These are phyloP conservation scores for Acrocephalus kingi DNA, from an alignment of 2,113 vertebrate genomes.

Conservation along the genomic window DNA sequence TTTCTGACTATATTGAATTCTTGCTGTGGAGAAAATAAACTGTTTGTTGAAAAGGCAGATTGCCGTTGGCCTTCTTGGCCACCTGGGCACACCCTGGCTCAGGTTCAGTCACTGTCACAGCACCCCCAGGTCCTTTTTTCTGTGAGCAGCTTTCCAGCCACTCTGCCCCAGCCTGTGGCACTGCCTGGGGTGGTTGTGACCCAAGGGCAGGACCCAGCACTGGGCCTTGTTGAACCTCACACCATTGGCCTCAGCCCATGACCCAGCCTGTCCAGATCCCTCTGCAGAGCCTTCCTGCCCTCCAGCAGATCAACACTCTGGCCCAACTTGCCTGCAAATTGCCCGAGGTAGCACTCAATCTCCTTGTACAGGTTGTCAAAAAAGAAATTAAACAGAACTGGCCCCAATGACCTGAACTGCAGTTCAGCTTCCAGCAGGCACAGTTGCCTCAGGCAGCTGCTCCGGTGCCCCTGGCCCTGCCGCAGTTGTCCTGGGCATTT, in stretches of 20 bases:
- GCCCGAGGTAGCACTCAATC: too few species aligned
- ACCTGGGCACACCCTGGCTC: not conserved
- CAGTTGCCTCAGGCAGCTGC: not conserved
- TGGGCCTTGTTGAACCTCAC: not conserved
- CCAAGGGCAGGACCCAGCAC: not conserved
- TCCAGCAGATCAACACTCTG: rapidly evolving
- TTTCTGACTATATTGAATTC: not conserved
- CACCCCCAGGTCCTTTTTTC: not conserved
- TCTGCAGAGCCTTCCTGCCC: not conserved
- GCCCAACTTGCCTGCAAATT: not conserved
- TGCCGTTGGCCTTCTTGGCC: not conserved
- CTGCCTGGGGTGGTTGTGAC: not conserved
- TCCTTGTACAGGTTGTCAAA: not conserved
- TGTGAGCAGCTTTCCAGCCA: not conserved
- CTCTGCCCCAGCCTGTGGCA: not conserved
- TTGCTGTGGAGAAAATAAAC: not conserved
- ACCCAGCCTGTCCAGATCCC: not conserved
- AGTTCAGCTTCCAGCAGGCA: not conserved
- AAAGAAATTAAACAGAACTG: not conserved
- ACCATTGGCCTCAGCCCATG: rapidly evolving
- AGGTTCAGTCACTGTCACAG: not conserved
- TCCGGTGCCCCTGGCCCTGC: not conserved
- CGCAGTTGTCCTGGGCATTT: not conserved
- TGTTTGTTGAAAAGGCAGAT: not conserved
- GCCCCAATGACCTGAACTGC: not conserved